Evolutionary conservation across 2,888 invertebrate genomes (phyloP).

Genomic region (Hypolimnas misippus): DNA sequence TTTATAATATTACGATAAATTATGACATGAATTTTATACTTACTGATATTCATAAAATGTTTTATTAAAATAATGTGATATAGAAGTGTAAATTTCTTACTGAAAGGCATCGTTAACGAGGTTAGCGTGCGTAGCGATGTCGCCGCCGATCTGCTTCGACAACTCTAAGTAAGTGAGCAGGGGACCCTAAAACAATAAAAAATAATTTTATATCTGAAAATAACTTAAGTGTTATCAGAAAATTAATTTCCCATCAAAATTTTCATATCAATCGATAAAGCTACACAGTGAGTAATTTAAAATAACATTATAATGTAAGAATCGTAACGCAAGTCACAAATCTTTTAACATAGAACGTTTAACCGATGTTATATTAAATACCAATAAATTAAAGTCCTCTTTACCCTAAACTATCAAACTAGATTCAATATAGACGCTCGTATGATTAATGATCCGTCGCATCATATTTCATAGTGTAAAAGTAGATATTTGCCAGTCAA

Average conservation of each 20-base stretch:
- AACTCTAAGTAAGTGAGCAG: slow-evolving; percentile 89
- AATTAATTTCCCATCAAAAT: too few species aligned
- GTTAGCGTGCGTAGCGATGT: slow-evolving; percentile 91
- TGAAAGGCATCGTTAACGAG: slow-evolving; percentile 93
- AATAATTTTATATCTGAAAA: slow-evolving; percentile 1
- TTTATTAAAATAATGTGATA: slow-evolving; percentile 8
- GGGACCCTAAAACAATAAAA: slow-evolving; percentile 82
- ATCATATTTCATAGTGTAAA: slow-evolving; percentile 6
- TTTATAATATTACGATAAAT: too few species aligned
- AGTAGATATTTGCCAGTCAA: not conserved
- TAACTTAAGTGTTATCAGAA: not conserved
- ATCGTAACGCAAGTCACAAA: too few species aligned
- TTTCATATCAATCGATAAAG: too few species aligned
- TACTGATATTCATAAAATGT: not conserved
- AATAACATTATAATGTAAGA: too few species aligned
- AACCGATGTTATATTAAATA: not conserved
- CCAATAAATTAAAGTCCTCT: not conserved
- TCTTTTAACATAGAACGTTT: not conserved
- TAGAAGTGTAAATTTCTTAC: slow-evolving; percentile 77
- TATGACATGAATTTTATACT: not conserved
- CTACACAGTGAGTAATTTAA: too few species aligned
- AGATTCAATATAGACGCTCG: slow-evolving; percentile 8
- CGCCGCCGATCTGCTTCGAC: slow-evolving; percentile 93
- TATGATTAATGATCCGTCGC: slow-evolving; percentile 19
- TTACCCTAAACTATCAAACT: slow-evolving; percentile 8